These are phyloP conservation scores for Pteronotus mesoamericanus DNA, from an alignment of 2,797 vertebrate species.

Conservation along the genomic window DNA sequence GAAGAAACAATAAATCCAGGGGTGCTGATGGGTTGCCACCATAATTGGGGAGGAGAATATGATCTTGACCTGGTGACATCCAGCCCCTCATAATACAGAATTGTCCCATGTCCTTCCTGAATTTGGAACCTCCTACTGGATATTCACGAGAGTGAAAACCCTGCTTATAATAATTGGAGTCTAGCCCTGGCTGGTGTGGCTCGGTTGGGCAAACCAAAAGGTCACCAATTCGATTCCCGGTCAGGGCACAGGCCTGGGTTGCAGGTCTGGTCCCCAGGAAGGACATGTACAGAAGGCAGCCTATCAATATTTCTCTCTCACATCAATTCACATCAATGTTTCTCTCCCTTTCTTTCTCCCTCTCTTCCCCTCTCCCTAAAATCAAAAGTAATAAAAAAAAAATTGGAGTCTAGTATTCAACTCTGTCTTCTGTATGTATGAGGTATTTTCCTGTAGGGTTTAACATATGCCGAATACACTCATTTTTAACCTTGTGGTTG, in stretches of 20 bases:
- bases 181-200: too few species aligned
- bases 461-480: fast-evolving
- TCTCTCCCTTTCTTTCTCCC: too few species aligned
- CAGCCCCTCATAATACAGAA: not conserved
- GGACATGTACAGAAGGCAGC: too few species aligned
- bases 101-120: not conserved
- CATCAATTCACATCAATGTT: too few species aligned
- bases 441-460: not conserved
- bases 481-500: not conserved
- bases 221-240: too few species aligned
- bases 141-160: fast-evolving
- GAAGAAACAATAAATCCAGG: too few species aligned
- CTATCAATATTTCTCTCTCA: too few species aligned
- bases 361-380: too few species aligned
- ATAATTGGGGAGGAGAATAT: not conserved
- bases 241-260: too few species aligned
- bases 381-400: too few species aligned
- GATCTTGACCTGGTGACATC: not conserved
- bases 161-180: not conserved
- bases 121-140: not conserved
- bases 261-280: too few species aligned
- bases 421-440: not conserved
- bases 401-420: not conserved
- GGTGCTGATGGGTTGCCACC: not conserved
- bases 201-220: too few species aligned